A percentile compares a stretch with the other conserved stretches of the same genome.
phyloP scores from a whole-genome alignment of 2,888 invertebrate species.

The Limnephilus auricula region DNA sequence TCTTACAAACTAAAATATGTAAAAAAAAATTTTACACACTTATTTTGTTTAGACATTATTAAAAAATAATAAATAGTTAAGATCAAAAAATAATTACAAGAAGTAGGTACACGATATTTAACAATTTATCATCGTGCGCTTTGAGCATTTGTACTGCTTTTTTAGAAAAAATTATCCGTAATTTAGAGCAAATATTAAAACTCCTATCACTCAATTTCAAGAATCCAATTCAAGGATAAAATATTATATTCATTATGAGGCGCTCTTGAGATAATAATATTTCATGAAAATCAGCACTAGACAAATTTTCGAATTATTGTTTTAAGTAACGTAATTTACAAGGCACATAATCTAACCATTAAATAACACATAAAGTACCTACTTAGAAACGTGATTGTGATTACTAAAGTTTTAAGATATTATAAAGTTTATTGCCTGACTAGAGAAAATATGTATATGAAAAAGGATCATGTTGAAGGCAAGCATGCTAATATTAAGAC shows the following conservation, averaged over 20 bases:
- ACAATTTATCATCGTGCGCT: too few species aligned
- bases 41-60: too few species aligned
- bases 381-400: neutral
- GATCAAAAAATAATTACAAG: too few species aligned
- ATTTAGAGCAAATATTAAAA: neutral
- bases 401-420: neutral
- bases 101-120: too few species aligned
- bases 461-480: too few species aligned
- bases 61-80: too few species aligned
- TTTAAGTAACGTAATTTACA: neutral
- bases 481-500: too few species aligned
- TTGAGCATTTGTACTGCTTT: too few species aligned
- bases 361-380: neutral
- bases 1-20: too few species aligned
- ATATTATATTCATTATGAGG: neutral
- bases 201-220: neutral
- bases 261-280: neutral
- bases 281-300: neutral
- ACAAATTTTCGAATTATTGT: neutral
- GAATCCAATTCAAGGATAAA: neutral
- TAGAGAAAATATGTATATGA: neutral
- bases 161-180: neutral
- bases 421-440: neutral
- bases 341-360: neutral
- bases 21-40: too few species aligned